A percentile compares a stretch with the other conserved stretches of the same genome.
phyloP scores from a whole-genome alignment of 2,113 vertebrate genomes.

The Siniperca chuatsi region DNA sequence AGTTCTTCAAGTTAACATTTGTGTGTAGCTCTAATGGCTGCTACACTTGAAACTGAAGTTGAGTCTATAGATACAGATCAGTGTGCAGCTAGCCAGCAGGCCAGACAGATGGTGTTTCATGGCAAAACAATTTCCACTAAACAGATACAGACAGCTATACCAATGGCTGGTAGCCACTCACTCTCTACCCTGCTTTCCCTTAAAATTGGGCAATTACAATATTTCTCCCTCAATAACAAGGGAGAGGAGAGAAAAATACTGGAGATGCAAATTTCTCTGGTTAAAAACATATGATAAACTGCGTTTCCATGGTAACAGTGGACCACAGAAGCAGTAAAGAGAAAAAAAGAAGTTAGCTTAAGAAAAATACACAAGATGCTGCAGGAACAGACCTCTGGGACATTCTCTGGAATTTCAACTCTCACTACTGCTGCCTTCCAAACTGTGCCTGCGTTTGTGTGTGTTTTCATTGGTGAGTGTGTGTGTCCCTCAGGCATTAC shows the following conservation, averaged over 20 bases:
- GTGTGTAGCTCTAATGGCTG: conserved; percentile 6
- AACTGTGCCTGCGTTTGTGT: not conserved
- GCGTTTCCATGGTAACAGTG: conserved; percentile 60
- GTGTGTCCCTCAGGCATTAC: not conserved
- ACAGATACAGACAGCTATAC: conserved; percentile 50
- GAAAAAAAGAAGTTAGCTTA: not conserved
- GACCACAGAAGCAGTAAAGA: conserved; percentile 12
- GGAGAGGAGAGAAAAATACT: conserved; percentile 25
- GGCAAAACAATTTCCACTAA: conserved; percentile 48
- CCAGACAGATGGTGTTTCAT: conserved; percentile 61
- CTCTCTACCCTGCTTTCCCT: conserved; percentile 28
- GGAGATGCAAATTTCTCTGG: conserved; percentile 34
- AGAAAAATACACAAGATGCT: conserved; percentile 23
- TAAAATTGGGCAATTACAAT: conserved; percentile 63
- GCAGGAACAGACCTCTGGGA: conserved; percentile 20
- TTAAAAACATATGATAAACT: conserved; percentile 49
- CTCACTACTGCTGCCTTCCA: conserved; percentile 30
- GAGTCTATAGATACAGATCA: conserved; percentile 38
- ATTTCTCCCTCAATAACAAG: conserved; percentile 47
- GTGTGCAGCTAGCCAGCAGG: conserved; percentile 64
- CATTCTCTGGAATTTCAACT: conserved; percentile 22
- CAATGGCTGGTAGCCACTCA: conserved; percentile 24
- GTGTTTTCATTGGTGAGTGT: not conserved
- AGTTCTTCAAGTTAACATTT: conserved; percentile 8
- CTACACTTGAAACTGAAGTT: conserved; percentile 12